Conservation (phyloP, 2,113 vertebrate species). For the Heteronetta atricapilla region DNA sequence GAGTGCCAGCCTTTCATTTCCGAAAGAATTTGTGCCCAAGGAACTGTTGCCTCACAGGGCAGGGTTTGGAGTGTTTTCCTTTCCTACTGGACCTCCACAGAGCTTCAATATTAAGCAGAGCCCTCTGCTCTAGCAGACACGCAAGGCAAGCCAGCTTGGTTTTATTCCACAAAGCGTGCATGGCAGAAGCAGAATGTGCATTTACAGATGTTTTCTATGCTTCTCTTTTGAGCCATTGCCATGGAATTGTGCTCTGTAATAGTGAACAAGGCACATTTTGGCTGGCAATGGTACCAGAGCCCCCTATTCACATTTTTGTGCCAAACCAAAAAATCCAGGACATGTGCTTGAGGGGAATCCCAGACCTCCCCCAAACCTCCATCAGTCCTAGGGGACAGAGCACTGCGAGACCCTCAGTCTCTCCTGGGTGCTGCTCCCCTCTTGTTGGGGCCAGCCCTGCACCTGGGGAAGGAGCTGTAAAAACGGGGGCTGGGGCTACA, state of each 20-base stretch:
- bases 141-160: rapidly evolving
- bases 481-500: too few relatives aligned
- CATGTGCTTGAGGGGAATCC: rapidly evolving
- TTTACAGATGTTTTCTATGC: rapidly evolving
- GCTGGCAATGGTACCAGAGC: rapidly evolving
- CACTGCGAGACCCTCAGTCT: too few relatives aligned
- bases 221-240: not conserved
- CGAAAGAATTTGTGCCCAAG: not conserved
- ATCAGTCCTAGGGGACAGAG: rapidly evolving
- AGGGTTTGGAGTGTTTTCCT: not conserved
- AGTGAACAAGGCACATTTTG: rapidly evolving
- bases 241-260: rapidly evolving
- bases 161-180: rapidly evolving
- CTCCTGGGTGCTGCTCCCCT: too few relatives aligned
- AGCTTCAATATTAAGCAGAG: rapidly evolving
- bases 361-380: rapidly evolving
- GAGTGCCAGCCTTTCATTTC: not conserved
- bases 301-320: rapidly evolving
- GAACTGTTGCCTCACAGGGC: not conserved
- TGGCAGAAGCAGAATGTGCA: rapidly evolving
- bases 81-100: not conserved
- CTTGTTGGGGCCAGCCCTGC: too few relatives aligned
- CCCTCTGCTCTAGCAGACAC: rapidly evolving
- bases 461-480: too few relatives aligned
- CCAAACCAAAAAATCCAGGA: rapidly evolving